phyloP scores from a whole-genome alignment of 2,888 invertebrate genomes.

The Lacanobia oleracea region DNA sequence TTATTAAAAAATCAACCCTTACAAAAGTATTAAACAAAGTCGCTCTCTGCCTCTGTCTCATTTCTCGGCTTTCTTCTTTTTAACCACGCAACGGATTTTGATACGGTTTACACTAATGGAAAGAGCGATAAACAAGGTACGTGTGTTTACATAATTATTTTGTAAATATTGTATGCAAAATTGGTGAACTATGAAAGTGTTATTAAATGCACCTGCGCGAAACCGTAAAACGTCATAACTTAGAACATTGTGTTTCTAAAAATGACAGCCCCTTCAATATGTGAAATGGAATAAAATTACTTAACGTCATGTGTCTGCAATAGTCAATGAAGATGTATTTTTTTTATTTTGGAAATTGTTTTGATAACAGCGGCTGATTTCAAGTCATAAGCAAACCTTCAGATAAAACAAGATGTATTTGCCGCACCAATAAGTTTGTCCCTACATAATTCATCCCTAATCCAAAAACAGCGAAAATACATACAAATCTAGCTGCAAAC shows the following conservation, averaged over 20 bases:
- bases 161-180: too few relatives aligned
- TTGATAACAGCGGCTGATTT: not conserved
- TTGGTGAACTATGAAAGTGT: too few relatives aligned
- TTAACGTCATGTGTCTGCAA: not conserved
- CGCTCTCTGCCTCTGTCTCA: too few relatives aligned
- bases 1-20: too few relatives aligned
- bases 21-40: too few relatives aligned
- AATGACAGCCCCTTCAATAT: not conserved
- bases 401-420: not conserved
- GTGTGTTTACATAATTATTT: too few relatives aligned
- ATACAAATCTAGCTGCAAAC: constrained; percentile 78
- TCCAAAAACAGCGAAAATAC: constrained; percentile 61
- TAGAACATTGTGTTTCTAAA: not conserved
- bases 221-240: not conserved
- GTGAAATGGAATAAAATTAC: not conserved
- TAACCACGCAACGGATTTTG: too few relatives aligned
- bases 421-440: not conserved
- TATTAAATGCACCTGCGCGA: too few relatives aligned
- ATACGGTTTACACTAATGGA: too few relatives aligned
- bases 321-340: not conserved
- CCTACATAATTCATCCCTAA: constrained; percentile 33
- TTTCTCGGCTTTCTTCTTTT: too few relatives aligned
- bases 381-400: not conserved
- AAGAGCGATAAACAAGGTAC: too few relatives aligned
- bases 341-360: not conserved